phyloP scores from a whole-genome alignment of 2,888 invertebrate genomes.

The Volucella bombylans region DNA sequence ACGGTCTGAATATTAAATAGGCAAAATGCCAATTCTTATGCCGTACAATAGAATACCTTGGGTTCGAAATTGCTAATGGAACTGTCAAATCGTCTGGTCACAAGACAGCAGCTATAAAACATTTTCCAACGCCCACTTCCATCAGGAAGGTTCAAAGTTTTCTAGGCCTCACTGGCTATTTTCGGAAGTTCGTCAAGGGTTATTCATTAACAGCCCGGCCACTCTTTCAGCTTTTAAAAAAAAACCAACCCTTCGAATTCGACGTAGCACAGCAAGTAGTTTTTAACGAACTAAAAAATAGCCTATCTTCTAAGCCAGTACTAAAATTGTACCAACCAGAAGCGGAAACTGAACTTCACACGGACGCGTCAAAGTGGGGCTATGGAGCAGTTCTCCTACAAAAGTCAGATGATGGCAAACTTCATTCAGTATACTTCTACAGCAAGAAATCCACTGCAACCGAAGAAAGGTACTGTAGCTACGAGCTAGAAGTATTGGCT shows the following conservation, averaged over 20 bases:
- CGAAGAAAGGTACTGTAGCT: conserved; percentile 6
- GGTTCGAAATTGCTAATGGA: conserved; percentile 9
- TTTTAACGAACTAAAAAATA: neutral
- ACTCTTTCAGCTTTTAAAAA: neutral
- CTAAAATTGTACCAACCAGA: conserved; percentile 19
- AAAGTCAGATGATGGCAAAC: conserved; percentile 2
- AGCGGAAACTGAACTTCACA: conserved; percentile 29
- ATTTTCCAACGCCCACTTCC: no score
- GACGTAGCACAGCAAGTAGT: neutral
- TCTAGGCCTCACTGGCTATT: conserved; percentile 18
- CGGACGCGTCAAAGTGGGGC: neutral
- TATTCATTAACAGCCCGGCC: conserved; percentile 50
- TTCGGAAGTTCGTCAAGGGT: neutral
- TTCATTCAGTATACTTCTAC: neutral
- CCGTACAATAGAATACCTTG: neutral
- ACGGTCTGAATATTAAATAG: neutral
- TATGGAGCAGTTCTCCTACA: no score
- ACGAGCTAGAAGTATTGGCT: neutral
- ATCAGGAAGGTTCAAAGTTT: conserved; percentile 72
- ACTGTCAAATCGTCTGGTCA: conserved; percentile 61
- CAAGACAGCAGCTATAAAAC: conserved; percentile 73
- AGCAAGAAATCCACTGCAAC: neutral
- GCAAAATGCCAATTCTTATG: neutral
- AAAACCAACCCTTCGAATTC: neutral
- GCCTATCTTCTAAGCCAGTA: conserved; percentile 22